Conservation (phyloP, 2,113 vertebrate species). For the Zosterops lateralis region DNA sequence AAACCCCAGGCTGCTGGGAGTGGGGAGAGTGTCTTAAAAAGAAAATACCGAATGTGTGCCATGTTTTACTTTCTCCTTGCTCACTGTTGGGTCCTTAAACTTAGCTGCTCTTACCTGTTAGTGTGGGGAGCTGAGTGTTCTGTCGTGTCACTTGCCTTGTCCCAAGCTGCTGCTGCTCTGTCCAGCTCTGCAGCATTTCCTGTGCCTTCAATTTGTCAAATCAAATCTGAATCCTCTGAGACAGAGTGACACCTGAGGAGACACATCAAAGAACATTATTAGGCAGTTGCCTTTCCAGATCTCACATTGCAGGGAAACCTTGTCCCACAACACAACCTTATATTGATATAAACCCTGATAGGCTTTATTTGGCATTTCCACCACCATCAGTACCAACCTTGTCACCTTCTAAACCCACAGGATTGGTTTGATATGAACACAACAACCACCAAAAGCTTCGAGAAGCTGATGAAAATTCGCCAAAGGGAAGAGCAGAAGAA, state of each 20-base stretch:
- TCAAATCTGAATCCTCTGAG: neutral
- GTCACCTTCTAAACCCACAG: slow-evolving; percentile 67
- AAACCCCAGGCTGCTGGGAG: neutral
- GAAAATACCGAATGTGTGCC: neutral
- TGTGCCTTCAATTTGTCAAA: neutral
- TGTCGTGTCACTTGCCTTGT: neutral
- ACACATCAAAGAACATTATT: neutral
- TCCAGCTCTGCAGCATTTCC: neutral
- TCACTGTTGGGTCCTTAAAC: neutral
- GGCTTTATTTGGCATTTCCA: neutral
- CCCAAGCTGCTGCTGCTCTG: neutral
- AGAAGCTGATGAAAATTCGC: slow-evolving; percentile 85
- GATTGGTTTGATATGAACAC: slow-evolving; percentile 91
- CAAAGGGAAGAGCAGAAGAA: slow-evolving; percentile 73
- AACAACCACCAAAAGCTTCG: slow-evolving; percentile 84
- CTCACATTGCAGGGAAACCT: neutral
- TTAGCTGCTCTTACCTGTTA: rapidly evolving
- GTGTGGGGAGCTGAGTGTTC: neutral
- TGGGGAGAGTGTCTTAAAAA: neutral
- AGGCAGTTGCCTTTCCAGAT: neutral
- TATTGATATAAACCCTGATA: neutral
- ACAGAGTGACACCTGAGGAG: neutral
- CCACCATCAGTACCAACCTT: neutral
- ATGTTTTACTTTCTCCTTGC: neutral
- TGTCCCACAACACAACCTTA: neutral